Evolutionary conservation across 1,140 invertebrate genomes (phyloP).

Genomic region (Bombus difficillimus): DNA sequence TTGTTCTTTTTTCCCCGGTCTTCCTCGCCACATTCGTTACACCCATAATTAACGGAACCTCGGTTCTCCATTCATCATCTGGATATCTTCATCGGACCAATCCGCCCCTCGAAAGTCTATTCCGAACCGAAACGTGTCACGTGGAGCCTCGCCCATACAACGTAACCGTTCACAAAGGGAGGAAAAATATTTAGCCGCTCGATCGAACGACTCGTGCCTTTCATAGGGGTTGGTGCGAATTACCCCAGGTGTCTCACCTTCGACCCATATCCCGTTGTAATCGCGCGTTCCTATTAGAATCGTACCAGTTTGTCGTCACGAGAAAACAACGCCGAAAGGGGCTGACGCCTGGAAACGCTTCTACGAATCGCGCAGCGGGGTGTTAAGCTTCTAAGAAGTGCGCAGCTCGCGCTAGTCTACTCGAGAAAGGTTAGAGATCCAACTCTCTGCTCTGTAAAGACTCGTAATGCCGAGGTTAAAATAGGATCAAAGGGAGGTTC

Average conservation of each 20-base stretch:
- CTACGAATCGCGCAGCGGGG: slow-evolving; percentile 53
- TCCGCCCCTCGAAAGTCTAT: background rate
- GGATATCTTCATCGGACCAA: slow-evolving; percentile 17
- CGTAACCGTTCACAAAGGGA: background rate
- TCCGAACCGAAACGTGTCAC: background rate
- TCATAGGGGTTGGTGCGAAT: slow-evolving; percentile 16
- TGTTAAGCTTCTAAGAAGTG: slow-evolving; percentile 31
- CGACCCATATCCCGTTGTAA: slow-evolving; percentile 5
- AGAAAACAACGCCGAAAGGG: slow-evolving; percentile 39
- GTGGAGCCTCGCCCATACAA: background rate
- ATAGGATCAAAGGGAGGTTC: background rate
- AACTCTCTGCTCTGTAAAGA: background rate
- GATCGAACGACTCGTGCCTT: slow-evolving; percentile 13
- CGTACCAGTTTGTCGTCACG: slow-evolving; percentile 5
- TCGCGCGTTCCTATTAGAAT: background rate
- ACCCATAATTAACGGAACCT: slow-evolving; percentile 23
- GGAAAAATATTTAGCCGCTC: slow-evolving; percentile 26
- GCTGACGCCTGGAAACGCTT: slow-evolving; percentile 47
- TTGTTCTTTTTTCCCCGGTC: background rate
- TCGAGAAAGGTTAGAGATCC: slow-evolving; percentile 12
- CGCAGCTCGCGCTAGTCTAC: background rate
- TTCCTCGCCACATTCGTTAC: background rate
- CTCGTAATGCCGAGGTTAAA: background rate
- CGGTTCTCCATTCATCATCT: slow-evolving; percentile 16
- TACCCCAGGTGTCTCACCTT: slow-evolving; percentile 23